These are phyloP conservation scores for Etheostoma spectabile DNA, from an alignment of 2,113 vertebrate genomes.

Conservation along the genomic window DNA sequence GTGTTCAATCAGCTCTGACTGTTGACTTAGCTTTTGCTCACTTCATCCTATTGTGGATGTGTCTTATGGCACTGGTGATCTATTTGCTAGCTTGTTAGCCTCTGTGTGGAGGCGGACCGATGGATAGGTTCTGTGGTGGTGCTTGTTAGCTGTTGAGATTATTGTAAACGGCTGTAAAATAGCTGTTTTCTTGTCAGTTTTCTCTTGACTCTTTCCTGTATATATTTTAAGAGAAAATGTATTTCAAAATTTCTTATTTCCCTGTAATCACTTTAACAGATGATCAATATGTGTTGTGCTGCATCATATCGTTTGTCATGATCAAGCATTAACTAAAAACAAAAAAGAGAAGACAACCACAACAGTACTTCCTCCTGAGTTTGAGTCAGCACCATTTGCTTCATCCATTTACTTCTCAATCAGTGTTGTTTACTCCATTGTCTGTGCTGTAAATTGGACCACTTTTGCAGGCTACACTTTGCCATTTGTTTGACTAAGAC, in stretches of 20 bases:
- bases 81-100: slow-evolving; percentile 56
- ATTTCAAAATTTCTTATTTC: not conserved
- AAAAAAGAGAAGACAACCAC: not conserved
- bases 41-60: slow-evolving; percentile 35
- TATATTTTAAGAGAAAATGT: not conserved
- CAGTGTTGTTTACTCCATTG: slow-evolving; percentile 66
- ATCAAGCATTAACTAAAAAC: slow-evolving; percentile 10
- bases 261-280: not conserved
- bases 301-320: not conserved
- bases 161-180: not conserved
- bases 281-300: not conserved
- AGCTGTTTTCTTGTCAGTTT: not conserved
- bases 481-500: slow-evolving; percentile 44
- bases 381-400: slow-evolving; percentile 36
- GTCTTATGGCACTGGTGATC: slow-evolving; percentile 33
- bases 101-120: slow-evolving; percentile 32
- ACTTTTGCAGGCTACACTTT: slow-evolving; percentile 36
- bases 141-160: slow-evolving; percentile 36
- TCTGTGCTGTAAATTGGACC: slow-evolving; percentile 62
- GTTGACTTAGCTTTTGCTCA: slow-evolving; percentile 63
- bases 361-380: slow-evolving; percentile 8
- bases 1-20: slow-evolving; percentile 62
- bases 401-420: slow-evolving; percentile 53
- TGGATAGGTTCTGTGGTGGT: slow-evolving; percentile 37
- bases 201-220: not conserved